These are phyloP conservation scores for Arvicanthis niloticus DNA, from an alignment of 2,113 vertebrate genomes.

Conservation along the genomic window DNA sequence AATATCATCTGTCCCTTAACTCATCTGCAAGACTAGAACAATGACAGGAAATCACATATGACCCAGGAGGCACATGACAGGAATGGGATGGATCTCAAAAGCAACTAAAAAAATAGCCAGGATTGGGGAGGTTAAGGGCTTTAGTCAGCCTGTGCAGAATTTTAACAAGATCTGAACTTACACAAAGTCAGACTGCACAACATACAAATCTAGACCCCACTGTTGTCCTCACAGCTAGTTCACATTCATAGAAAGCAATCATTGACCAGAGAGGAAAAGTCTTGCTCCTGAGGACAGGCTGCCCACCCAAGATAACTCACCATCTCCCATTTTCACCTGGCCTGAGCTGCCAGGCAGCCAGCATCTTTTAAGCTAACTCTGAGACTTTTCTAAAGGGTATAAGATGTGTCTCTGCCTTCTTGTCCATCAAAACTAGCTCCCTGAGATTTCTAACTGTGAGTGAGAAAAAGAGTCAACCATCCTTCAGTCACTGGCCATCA, in stretches of 20 bases:
- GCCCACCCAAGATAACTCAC: background rate
- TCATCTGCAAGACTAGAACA: background rate
- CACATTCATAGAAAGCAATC: background rate
- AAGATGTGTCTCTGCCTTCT: background rate
- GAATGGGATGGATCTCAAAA: background rate
- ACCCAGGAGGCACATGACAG: background rate
- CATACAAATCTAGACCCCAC: background rate
- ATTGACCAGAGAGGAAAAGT: too few species aligned
- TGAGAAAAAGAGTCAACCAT: background rate
- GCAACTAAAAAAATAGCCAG: background rate
- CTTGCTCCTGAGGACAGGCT: background rate
- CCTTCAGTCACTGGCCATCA: background rate
- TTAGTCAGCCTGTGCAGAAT: background rate
- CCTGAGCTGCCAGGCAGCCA: background rate
- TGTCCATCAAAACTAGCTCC: background rate
- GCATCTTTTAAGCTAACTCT: rapidly evolving
- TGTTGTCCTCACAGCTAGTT: background rate
- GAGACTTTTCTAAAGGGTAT: background rate
- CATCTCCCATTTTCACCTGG: too few species aligned
- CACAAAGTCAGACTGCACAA: background rate
- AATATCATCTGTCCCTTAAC: background rate
- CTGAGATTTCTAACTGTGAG: background rate
- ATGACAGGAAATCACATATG: background rate
- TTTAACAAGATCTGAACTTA: background rate
- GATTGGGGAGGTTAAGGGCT: background rate